Evolutionary conservation across 2,113 vertebrate species (phyloP), one percentile per base, ranked within the genome.

Genomic region (Cyprinodon brontotheroides): DNA sequence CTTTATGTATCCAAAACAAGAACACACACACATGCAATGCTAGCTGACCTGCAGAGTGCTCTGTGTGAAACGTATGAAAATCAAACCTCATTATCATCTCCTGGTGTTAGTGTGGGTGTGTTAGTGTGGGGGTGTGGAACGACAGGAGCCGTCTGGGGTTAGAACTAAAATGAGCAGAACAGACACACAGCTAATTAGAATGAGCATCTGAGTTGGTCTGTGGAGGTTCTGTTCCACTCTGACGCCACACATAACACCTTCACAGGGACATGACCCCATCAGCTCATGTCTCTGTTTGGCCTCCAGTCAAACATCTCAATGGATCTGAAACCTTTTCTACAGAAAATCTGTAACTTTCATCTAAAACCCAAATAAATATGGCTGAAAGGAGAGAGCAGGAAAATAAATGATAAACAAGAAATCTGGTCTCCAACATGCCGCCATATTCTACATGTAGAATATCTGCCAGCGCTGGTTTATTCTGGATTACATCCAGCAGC

Each of bases 41-140:
- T 57, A 57, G 50, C n/a, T 57, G 85, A 86, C 87, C 77, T 85
- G 79, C 80, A 85, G 80, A 86, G 81, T 75, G 0, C 87, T 81
- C 82, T 82, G 88, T 93, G 94, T 94, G 91, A 94, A 92, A 91
- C 92, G 74, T 84, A 93, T 93, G 93, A 94, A 93, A 95, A 94
- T 92, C 87, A 93, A 91, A 94, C 91, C 93, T 94, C 75, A 93
- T 93, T 95, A 95, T 93, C 87, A 90, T 84, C 73, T 80, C 59
- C 90, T 59, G 61, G 70, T 76, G 70, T 73, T 71, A 69, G 57
- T 83, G 68, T 71, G 63, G 76, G 61, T 53, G 65, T 85, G 91
- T 91, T 15, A n/a, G 50, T 9, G 50, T n/a, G 50, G 17, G 50
- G 17, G 50, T 57, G 50, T 4, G 17, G 20, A 17, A 53, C 50